Evolutionary conservation across 2,888 invertebrate genomes (phyloP).

Genomic region (Mythimna albipuncta): DNA sequence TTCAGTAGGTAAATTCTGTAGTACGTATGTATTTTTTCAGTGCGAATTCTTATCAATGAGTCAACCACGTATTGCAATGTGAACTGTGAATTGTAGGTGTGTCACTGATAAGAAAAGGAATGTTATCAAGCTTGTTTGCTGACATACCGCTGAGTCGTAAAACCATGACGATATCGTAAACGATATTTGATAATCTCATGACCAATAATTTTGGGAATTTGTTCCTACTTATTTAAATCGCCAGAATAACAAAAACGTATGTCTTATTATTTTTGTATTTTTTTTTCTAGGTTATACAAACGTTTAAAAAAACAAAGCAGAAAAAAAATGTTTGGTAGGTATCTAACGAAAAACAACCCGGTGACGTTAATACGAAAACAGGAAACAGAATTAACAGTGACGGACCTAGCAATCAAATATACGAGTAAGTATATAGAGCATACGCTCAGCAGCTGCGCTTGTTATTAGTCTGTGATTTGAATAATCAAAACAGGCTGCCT

Average conservation of each 20-base stretch:
- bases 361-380: neutral
- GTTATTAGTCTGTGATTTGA: neutral
- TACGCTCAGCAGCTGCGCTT: no score
- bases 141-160: conserved; percentile 20
- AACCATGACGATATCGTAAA: conserved; percentile 24
- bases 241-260: neutral
- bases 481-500: neutral
- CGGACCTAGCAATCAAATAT: no score
- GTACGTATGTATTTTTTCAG: neutral
- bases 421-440: no score
- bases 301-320: neutral
- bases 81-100: conserved; percentile 48
- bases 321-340: neutral
- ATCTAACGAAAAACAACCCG: neutral
- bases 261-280: no score
- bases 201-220: conserved; percentile 24
- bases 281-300: neutral
- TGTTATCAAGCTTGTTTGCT: conserved; percentile 42
- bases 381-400: no score
- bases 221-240: neutral
- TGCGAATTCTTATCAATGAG: conserved; percentile 25
- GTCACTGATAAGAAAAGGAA: conserved; percentile 52
- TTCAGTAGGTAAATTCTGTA: conserved; percentile 6
- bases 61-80: conserved; percentile 12
- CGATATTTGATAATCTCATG: conserved; percentile 13